These are phyloP conservation scores for Karalla daura DNA, from an alignment of 2,797 vertebrate genomes.

Conservation along the genomic window DNA sequence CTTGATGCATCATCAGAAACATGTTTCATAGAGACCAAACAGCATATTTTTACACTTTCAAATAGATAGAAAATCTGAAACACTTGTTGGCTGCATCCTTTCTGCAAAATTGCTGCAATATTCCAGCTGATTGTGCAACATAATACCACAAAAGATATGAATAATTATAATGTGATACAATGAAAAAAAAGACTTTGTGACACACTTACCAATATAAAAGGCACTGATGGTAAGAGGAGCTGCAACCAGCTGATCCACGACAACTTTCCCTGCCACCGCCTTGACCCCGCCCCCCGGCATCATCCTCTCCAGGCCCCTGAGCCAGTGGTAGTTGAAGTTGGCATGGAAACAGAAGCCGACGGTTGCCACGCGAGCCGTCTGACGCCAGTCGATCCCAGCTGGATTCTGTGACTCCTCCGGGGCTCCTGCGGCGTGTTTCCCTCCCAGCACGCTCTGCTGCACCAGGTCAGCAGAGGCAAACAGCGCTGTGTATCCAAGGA, in stretches of 20 bases:
- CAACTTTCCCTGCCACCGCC: conserved; percentile 79
- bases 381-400: conserved; percentile 73
- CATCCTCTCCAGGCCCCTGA: conserved; percentile 81
- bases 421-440: conserved; percentile 10
- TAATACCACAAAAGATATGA: background rate
- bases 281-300: conserved; percentile 76
- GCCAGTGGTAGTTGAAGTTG: conserved; percentile 88
- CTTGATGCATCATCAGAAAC: background rate
- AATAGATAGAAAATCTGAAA: background rate
- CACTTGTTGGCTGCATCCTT: background rate
- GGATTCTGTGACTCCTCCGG: conserved; percentile 18
- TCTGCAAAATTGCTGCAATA: background rate
- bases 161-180: background rate
- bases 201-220: conserved; percentile 83
- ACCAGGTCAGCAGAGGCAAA: conserved; percentile 86
- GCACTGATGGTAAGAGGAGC: conserved; percentile 85
- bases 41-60: background rate
- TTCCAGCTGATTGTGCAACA: background rate
- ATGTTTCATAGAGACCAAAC: background rate
- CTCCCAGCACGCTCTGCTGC: conserved; percentile 80
- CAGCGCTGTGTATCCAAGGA: conserved; percentile 84
- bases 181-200: background rate
- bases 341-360: conserved; percentile 86
- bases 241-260: conserved; percentile 83
- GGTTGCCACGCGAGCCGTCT: conserved; percentile 80